A percentile compares a stretch with the other conserved stretches of the same genome.
These are phyloP conservation scores for Marcusenius ussheri DNA, from an alignment of 2,113 vertebrate genomes.

Conservation along the genomic window DNA sequence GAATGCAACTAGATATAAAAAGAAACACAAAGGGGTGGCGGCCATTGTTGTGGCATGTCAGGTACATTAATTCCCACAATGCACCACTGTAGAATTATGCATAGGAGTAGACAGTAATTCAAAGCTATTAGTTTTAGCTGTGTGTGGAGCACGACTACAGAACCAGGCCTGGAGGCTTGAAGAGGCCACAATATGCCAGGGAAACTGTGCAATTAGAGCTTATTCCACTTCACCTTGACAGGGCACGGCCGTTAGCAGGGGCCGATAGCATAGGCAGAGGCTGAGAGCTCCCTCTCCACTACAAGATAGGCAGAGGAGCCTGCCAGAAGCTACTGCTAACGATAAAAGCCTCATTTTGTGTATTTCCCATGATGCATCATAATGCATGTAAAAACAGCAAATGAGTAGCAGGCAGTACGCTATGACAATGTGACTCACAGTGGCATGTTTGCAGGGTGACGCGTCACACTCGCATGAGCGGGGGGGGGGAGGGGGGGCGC, in stretches of 20 bases:
- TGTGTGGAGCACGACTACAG: slow-evolving; percentile 72
- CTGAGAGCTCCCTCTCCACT: background rate
- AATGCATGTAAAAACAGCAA: background rate
- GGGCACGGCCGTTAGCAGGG: background rate
- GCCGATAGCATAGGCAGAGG: background rate
- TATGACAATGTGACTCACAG: background rate
- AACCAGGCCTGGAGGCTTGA: slow-evolving; percentile 79
- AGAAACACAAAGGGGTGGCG: slow-evolving; percentile 77
- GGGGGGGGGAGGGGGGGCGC: background rate
- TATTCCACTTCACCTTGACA: background rate
- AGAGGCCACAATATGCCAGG: slow-evolving; percentile 71
- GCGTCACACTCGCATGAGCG: background rate
- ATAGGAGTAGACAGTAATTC: slow-evolving; percentile 80
- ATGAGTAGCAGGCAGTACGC: background rate
- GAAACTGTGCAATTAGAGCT: slow-evolving; percentile 74
- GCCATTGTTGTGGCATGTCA: slow-evolving; percentile 89
- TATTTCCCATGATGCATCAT: background rate
- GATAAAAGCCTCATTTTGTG: background rate
- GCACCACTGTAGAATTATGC: slow-evolving; percentile 88
- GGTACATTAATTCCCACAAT: slow-evolving; percentile 96
- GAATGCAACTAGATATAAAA: slow-evolving; percentile 77
- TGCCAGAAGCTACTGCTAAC: background rate
- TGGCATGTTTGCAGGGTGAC: background rate
- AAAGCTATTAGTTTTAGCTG: slow-evolving; percentile 82
- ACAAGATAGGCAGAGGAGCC: background rate